Evolutionary conservation across 2,113 vertebrate species (phyloP).

Genomic region (Cyanistes caeruleus): DNA sequence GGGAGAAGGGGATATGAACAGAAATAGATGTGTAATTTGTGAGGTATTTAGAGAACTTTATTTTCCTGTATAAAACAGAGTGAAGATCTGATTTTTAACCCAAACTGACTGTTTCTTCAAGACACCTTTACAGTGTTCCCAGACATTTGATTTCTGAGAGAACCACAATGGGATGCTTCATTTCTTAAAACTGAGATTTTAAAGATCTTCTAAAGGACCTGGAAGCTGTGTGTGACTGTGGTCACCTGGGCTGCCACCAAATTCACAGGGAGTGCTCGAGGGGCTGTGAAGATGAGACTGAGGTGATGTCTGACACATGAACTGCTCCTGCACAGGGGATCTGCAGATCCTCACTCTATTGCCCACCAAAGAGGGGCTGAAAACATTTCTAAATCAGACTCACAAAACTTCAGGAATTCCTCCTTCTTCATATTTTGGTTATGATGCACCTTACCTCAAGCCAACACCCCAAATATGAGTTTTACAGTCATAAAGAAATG

Average conservation of each 20-base stretch:
- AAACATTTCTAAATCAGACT: neutral
- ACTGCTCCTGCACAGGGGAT: neutral
- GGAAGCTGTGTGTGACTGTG: neutral
- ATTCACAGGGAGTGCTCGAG: neutral
- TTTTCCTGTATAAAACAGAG: neutral
- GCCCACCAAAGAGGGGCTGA: neutral
- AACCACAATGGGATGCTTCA: neutral
- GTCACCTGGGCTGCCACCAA: neutral
- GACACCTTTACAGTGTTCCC: neutral
- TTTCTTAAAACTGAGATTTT: neutral
- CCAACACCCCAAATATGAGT: neutral
- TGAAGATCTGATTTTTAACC: neutral
- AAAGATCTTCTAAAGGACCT: neutral
- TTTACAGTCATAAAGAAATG: constrained; percentile 3
- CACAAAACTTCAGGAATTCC: neutral
- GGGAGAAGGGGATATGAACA: neutral
- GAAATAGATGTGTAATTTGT: neutral
- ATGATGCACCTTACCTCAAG: constrained; percentile 12
- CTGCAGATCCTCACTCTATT: neutral
- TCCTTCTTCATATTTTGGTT: neutral
- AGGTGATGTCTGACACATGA: neutral
- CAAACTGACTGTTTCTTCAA: neutral
- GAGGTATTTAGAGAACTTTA: neutral
- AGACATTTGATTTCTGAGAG: neutral
- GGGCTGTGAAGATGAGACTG: neutral